Conservation (phyloP, 2,797 vertebrate genomes). For the Alectoris magna region DNA sequence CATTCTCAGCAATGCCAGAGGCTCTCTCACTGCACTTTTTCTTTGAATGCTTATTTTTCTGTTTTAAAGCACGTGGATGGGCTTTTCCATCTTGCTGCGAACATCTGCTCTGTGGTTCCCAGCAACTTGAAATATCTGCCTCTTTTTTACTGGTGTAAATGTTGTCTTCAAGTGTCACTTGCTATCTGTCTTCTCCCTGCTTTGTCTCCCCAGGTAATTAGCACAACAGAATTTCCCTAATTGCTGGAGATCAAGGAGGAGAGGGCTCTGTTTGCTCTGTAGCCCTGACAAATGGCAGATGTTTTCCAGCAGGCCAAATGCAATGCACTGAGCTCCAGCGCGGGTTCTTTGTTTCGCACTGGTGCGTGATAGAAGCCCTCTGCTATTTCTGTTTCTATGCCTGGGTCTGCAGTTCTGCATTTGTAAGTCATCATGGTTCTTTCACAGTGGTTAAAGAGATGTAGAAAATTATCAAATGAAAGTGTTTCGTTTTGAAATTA, state of each 20-base stretch:
- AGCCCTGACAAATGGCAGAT: conserved; percentile 53
- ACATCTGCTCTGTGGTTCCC: background rate
- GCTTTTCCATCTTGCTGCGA: background rate
- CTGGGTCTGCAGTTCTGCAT: background rate
- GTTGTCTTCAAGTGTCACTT: background rate
- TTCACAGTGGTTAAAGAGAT: background rate
- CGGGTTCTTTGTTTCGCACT: background rate
- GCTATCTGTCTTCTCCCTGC: background rate
- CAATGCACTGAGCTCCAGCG: background rate
- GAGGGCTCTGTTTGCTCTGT: conserved; percentile 44
- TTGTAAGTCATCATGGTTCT: background rate
- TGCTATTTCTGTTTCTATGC: background rate
- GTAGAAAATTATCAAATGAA: background rate
- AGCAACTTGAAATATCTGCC: background rate
- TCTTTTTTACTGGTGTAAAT: background rate
- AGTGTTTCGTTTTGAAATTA: background rate
- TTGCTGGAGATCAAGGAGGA: conserved; percentile 57
- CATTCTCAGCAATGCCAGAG: background rate
- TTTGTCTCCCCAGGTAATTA: conserved; percentile 63
- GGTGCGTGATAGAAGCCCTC: background rate
- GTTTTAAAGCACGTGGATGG: background rate
- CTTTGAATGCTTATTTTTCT: background rate
- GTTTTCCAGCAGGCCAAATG: conserved; percentile 62
- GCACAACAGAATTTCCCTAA: conserved; percentile 61
- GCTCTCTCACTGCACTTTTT: background rate